Evolutionary conservation across 2,797 vertebrate species (phyloP), one percentile per base, ranked within the genome.

Genomic region (Okamejei kenojei): DNA sequence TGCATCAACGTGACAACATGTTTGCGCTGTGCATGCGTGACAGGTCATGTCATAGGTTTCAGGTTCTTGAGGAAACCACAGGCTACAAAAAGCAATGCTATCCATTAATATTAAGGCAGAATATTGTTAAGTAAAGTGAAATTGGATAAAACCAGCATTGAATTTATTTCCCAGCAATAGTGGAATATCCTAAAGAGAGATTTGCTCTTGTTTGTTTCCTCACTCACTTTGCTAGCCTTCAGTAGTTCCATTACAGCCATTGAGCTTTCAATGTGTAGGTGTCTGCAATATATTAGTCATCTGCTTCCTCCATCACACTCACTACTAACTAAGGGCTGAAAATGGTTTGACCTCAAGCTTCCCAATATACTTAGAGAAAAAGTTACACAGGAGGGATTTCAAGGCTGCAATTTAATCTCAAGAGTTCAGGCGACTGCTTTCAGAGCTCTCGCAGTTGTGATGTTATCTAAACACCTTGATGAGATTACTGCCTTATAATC

Each of bases 381-480:
- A 76, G 76, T 26, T 76, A 74, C 23, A 76, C 73, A 92, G 38
- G 23, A 74, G 38, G 45, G 38, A 92, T 92, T 92, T 92, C 35
- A 92, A 76, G 32, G 26, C 90, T 92, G 73, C 73, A 92, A 92
- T 92, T 76, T 92, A 74, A 92, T 92, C 90, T 92, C 63, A 58
- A 91, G 90, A 54, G 90, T 92, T 92, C 71, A 73, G 84, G 68
- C 45, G 90, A 92, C 90, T 74, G 90, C 73, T 76, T 74, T 92
- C 71, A 74, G 63, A 74, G 45, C 90, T 76, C 90, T 76, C 76
- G 68, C 45, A 92, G 58, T 76, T 92, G 74, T 76, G 90, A 76
- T 35, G 73, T 92, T 92, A 92, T 92, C 90, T 76, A 45, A 92
- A 92, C 90, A 73, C 90, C 90, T 92, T 92, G 71, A 92, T 76